Conservation (phyloP, 2,113 vertebrate genomes). For the Notiomystis cincta region DNA sequence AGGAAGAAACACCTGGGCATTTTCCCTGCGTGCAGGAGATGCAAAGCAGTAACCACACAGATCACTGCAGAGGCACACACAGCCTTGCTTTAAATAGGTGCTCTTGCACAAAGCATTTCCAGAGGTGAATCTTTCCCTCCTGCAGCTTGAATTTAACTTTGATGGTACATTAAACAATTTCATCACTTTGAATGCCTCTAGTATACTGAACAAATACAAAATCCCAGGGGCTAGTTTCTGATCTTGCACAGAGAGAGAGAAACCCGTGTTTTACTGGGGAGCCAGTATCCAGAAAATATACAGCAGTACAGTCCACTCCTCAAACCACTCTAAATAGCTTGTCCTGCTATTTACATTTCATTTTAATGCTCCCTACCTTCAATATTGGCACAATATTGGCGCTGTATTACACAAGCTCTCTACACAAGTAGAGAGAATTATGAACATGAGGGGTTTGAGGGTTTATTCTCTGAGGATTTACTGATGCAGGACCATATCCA, state of each 20-base stretch:
- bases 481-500: not conserved
- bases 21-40: not conserved
- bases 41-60: not conserved
- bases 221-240: not conserved
- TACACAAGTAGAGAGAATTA: not conserved
- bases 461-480: not conserved
- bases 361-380: not conserved
- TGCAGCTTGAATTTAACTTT: not conserved
- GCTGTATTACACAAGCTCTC: not conserved
- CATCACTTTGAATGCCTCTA: not conserved
- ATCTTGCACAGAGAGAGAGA: not conserved
- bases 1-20: not conserved
- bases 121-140: not conserved
- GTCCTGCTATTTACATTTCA: not conserved
- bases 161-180: not conserved
- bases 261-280: accelerated
- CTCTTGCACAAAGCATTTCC: not conserved
- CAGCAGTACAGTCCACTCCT: not conserved
- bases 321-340: not conserved
- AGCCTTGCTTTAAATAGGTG: not conserved
- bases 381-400: not conserved
- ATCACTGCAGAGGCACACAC: not conserved
- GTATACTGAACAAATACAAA: not conserved
- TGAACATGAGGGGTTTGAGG: not conserved
- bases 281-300: not conserved